Evolutionary conservation across 2,113 vertebrate species (phyloP).

Genomic region (Xenopus laevis): DNA sequence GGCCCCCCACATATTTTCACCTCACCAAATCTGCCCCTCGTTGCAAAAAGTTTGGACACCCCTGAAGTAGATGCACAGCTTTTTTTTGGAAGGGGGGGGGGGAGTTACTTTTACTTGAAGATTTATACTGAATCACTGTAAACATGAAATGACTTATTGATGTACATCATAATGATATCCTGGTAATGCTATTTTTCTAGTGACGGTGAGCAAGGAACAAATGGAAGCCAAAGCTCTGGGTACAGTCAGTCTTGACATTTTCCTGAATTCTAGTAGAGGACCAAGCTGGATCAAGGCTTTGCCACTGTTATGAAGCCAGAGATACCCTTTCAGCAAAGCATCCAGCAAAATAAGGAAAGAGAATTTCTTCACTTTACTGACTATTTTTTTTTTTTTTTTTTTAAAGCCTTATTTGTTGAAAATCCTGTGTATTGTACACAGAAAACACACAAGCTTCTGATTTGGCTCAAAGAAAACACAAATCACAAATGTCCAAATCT

Average conservation of each 20-base stretch:
- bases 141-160: no score
- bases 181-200: slow-evolving; percentile 57
- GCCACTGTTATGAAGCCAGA: background rate
- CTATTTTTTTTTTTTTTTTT: background rate
- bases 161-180: no score
- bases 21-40: no score
- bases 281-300: slow-evolving; percentile 65
- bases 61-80: no score
- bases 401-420: background rate
- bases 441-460: background rate
- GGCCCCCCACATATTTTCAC: no score
- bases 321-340: background rate
- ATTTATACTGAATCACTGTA: no score
- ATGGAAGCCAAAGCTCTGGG: slow-evolving; percentile 95
- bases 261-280: slow-evolving; percentile 68
- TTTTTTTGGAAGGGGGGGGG: no score
- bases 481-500: background rate
- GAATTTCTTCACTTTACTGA: background rate
- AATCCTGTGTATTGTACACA: background rate
- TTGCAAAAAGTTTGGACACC: no score
- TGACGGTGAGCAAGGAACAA: slow-evolving; percentile 97
- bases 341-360: background rate
- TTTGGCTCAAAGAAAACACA: background rate
- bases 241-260: slow-evolving; percentile 92
- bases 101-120: no score